Evolutionary conservation across 2,797 vertebrate species (phyloP), one percentile per base, ranked within the genome.

Genomic region (Cyclopterus lumpus): DNA sequence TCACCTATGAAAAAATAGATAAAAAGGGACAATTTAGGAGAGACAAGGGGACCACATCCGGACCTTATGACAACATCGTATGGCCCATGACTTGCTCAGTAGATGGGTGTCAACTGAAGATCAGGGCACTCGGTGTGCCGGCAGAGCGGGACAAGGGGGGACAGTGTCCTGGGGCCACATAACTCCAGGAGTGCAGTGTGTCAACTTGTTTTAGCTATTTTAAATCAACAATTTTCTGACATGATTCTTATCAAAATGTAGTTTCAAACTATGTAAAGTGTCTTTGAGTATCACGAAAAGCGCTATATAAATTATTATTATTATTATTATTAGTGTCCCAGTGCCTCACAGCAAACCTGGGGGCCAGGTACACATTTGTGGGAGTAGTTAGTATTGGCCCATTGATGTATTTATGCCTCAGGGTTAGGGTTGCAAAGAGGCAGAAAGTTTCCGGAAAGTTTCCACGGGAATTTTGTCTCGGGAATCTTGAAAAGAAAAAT

Each of bases 1-100:
- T 94, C 67, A 99, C 95, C 93, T 99, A 10, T 16, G 34, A 60
- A 55, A 51, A 14, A 24, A 44, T 42, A 34, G 1, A 14, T 2
- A 2, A 28, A 49, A 53, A 38, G 28, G 0, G 28, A 34, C 20
- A 16, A 44, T 62, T 44, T 28, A 28, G 26, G 24, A 49, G 61
- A n/a, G 6, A 18, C 26, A 46, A 4, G 3, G 6, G 24, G 4
- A 71, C 0, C 15, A 61, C 38, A 72, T 64, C 5, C 24, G 0
- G 0, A 64, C 26, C 24, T 61, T 18, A 61, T 42, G 4, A 59
- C 30, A 51, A 22, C n/a, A 58, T 30, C 26, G 55, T 30, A 18
- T 46, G 4, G 10, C 36, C 34, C 20, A 18, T 34, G 6, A 38
- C 30, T 16, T 9, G 16, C 26, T 62, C 4, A 38, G 5, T 22